Conservation (phyloP, 2,888 invertebrate genomes). For the Ctenicera cuprea region DNA sequence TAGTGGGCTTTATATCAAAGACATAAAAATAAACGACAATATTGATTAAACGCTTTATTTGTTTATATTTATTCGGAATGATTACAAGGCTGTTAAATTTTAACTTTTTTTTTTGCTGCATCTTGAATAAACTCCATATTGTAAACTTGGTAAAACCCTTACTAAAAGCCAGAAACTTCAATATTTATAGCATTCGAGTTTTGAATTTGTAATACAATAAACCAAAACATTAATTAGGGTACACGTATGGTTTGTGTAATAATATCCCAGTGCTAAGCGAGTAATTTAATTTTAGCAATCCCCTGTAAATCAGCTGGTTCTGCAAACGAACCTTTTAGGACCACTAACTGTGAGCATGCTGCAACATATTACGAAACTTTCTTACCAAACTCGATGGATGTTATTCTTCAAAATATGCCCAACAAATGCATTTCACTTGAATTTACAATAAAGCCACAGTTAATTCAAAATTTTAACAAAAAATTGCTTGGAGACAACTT, state of each 20-base stretch:
- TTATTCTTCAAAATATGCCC: constrained; percentile 6
- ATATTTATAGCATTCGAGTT: too few relatives aligned
- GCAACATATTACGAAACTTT: constrained; percentile 6
- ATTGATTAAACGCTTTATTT: not conserved
- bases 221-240: not conserved
- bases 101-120: too few relatives aligned
- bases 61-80: not conserved
- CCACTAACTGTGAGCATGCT: constrained; percentile 34
- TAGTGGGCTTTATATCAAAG: constrained; percentile 32
- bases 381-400: constrained; percentile 39
- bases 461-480: constrained; percentile 15
- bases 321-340: constrained; percentile 22
- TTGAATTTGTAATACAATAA: not conserved
- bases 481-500: not conserved
- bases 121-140: constrained; percentile 1
- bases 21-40: not conserved
- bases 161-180: too few relatives aligned
- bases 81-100: not conserved
- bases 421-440: constrained; percentile 26
- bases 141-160: not conserved
- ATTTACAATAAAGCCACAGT: not conserved
- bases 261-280: constrained; percentile 20
- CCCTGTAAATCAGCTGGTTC: constrained; percentile 37
- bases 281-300: constrained; percentile 37
- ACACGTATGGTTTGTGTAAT: constrained; percentile 11